Evolutionary conservation across 1,140 invertebrate species (phyloP), one percentile per base, ranked within the genome.

Genomic region (Diachasmimorpha longicaudata): DNA sequence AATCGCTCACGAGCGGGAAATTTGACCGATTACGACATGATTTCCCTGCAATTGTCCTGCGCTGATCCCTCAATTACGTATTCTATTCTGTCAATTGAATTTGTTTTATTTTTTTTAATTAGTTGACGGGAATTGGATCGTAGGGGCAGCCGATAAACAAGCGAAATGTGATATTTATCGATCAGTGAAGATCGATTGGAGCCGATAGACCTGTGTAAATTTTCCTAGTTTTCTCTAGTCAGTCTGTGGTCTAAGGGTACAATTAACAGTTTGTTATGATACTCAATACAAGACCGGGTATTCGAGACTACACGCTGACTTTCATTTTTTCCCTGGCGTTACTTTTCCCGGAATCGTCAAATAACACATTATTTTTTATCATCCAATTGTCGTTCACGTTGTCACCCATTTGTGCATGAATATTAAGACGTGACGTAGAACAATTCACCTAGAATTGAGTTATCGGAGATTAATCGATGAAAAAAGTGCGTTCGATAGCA

Each of bases 261-360:
- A 76, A 83, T 79, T 81, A 42, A 76, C 68, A 71, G 79, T 76
- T 55, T 74, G 77, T 76, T 63, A 63, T 25, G 23, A 25, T 63
- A 80, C 77, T 81, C 58, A 23, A 46, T 63, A 78, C 66, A 70
- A 69, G 73, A 76, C 52, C 58, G 10, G 25, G 79, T 86, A 87
- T 87, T 87, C 85, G 85, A 88, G 85, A 88, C 85, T 86, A 76
- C 84, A 85, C 80, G 84, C 83, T 86, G 85, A 86, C 84, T 87
- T 86, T 86, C 82, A 81, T 86, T 87, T 87, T 88, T 87, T 86
- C 81, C 55, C n/a, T 4, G 0, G 6, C 36, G 14, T 46, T 78
- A 85, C 84, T 86, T 87, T 87, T 88, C 78, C 78, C 63, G 79
- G 80, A 63, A 63, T 13, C 23, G 11, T 23, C 11, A 0, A 63